phyloP scores from a whole-genome alignment of 2,113 vertebrate species.

The Xenus cinereus region DNA sequence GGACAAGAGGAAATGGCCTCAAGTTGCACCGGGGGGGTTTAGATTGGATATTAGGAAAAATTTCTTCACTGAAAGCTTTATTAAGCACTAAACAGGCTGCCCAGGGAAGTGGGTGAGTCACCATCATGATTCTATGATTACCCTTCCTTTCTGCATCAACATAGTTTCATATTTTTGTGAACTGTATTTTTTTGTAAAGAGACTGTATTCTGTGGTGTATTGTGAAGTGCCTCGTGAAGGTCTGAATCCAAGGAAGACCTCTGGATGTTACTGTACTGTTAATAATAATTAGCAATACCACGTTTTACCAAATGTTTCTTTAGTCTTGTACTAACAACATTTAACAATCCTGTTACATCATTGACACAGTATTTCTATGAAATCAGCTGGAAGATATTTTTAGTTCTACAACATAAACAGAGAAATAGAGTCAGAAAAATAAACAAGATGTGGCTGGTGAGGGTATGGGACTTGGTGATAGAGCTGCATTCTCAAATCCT shows the following conservation, averaged over 20 bases:
- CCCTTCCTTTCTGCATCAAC: not conserved
- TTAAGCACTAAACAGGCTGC: not conserved
- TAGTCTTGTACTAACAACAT: not conserved
- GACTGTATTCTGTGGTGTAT: not conserved
- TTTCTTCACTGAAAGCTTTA: not conserved
- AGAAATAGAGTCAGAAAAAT: not conserved
- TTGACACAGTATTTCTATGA: not conserved
- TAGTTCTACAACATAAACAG: not conserved
- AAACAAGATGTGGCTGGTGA: not conserved
- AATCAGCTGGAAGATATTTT: not conserved
- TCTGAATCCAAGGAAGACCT: not conserved
- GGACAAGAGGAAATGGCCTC: not conserved
- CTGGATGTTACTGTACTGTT: not conserved
- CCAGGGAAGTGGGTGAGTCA: not conserved
- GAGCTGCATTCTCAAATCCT: not conserved
- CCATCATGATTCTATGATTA: not conserved
- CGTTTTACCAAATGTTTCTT: not conserved
- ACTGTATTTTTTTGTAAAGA: not conserved
- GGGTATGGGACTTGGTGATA: not conserved
- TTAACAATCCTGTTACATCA: not conserved
- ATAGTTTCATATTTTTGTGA: not conserved
- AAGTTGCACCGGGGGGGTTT: not conserved
- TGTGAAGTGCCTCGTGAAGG: not conserved
- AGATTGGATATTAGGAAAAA: not conserved
- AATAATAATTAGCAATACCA: not conserved